A percentile compares a stretch with the other conserved stretches of the same genome.
These are phyloP conservation scores for Prosapia bicincta DNA, from an alignment of 2,888 invertebrate genomes.

Conservation along the genomic window DNA sequence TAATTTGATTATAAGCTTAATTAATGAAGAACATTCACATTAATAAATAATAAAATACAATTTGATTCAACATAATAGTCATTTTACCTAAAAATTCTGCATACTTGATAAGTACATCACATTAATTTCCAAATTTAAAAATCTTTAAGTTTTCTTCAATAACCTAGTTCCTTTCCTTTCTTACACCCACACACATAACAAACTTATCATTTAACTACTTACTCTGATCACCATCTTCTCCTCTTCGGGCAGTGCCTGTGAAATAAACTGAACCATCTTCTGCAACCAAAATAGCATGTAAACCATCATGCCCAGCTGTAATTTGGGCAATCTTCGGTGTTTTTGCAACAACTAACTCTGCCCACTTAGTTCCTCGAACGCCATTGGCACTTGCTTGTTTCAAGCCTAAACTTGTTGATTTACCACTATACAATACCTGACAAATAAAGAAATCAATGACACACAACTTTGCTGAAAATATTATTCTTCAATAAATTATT, in stretches of 20 bases:
- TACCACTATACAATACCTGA: constrained; percentile 81
- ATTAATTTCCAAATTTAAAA: too few species aligned
- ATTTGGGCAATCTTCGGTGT: constrained; percentile 71
- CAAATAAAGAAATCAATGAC: constrained; percentile 29
- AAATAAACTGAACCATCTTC: constrained; percentile 91
- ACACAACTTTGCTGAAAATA: too few species aligned
- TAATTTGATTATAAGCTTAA: too few species aligned
- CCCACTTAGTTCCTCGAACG: constrained; percentile 43
- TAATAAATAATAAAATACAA: too few species aligned
- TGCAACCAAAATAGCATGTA: constrained; percentile 85
- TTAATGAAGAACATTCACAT: too few species aligned
- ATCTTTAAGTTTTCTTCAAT: too few species aligned
- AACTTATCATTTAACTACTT: constrained; percentile 35
- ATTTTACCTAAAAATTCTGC: too few species aligned
- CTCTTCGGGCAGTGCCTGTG: constrained; percentile 78
- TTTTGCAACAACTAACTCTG: constrained; percentile 62
- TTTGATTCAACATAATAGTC: too few species aligned
- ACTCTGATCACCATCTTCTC: constrained; percentile 90
- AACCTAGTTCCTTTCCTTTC: too few species aligned
- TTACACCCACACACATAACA: too few species aligned
- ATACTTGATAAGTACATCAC: too few species aligned
- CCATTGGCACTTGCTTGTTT: constrained; percentile 51
- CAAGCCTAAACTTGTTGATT: constrained; percentile 80
- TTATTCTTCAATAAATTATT: too few species aligned
- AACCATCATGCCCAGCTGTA: constrained; percentile 90